A percentile compares a stretch with the other conserved stretches of the same genome.
Evolutionary conservation across 2,113 vertebrate species (phyloP).

Genomic region (Tupaia chinensis): DNA sequence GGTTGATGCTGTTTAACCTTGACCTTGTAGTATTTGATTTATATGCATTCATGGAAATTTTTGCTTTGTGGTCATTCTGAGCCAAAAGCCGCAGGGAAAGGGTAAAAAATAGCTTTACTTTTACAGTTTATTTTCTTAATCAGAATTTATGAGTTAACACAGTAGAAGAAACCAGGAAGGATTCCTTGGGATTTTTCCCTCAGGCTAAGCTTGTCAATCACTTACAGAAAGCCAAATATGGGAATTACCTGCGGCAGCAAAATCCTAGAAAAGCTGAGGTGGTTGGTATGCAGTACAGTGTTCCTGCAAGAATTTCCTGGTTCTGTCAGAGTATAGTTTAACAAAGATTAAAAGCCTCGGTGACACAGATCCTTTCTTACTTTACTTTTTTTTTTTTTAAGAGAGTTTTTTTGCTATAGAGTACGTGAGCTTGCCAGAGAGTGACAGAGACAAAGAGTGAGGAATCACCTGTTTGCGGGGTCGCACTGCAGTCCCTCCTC

Average conservation of each 20-base stretch:
- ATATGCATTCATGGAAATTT: background rate
- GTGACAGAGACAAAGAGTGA: too few species aligned
- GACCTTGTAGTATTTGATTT: background rate
- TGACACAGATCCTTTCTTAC: background rate
- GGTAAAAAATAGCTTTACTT: conserved; percentile 28
- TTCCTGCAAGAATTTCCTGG: background rate
- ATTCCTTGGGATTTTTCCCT: conserved; percentile 1
- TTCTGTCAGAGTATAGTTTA: background rate
- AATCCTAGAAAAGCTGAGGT: background rate
- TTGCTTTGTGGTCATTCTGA: conserved; percentile 8
- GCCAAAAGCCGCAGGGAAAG: background rate
- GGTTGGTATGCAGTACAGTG: background rate
- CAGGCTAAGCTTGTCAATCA: conserved; percentile 15
- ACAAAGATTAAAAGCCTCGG: background rate
- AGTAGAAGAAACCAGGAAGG: conserved; percentile 1
- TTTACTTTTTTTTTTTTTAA: too few species aligned
- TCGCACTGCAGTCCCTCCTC: too few species aligned
- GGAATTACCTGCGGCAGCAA: background rate
- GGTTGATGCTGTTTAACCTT: background rate
- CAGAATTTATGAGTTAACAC: conserved; percentile 9
- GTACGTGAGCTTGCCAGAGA: too few species aligned
- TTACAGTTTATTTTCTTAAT: conserved; percentile 44
- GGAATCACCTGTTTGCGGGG: too few species aligned
- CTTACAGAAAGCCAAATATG: background rate
- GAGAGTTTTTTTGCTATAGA: too few species aligned